phyloP scores from a whole-genome alignment of 2,888 invertebrate species.

The Platerodrilus igneus region DNA sequence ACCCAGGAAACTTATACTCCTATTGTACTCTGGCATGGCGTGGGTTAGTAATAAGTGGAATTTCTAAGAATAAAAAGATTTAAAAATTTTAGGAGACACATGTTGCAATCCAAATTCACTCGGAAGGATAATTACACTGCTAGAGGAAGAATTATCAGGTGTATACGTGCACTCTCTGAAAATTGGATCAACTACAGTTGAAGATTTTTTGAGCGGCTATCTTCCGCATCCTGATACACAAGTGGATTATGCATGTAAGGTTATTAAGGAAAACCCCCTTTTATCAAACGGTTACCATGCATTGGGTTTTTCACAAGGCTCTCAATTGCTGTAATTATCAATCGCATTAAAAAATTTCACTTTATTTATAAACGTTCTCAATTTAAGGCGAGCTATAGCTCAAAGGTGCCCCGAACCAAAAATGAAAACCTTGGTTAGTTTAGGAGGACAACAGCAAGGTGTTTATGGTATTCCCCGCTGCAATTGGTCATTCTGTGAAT shows the following conservation, averaged over 20 bases:
- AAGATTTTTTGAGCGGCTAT: conserved; percentile 79
- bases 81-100: conserved; percentile 67
- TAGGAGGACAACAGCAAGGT: conserved; percentile 98
- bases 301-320: conserved; percentile 97
- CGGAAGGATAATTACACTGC: conserved; percentile 70
- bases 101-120: conserved; percentile 88
- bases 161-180: conserved; percentile 81
- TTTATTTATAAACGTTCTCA: too few species aligned
- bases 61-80: neutral
- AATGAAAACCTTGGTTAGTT: conserved; percentile 81
- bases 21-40: conserved; percentile 92
- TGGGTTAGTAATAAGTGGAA: too few species aligned
- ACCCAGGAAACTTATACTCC: conserved; percentile 53
- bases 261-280: conserved; percentile 60
- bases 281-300: conserved; percentile 83
- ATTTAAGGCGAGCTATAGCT: conserved; percentile 81
- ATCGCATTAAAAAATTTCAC: conserved; percentile 3
- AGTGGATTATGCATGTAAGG: conserved; percentile 69
- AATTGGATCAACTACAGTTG: conserved; percentile 66
- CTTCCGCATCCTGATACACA: conserved; percentile 77
- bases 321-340: conserved; percentile 81
- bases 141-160: conserved; percentile 68
- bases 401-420: conserved; percentile 84
- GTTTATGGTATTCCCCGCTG: conserved; percentile 91
- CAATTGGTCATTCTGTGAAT: conserved; percentile 73